These are phyloP conservation scores for Poecilus cupreus DNA, from an alignment of 2,888 invertebrate genomes.

Conservation along the genomic window DNA sequence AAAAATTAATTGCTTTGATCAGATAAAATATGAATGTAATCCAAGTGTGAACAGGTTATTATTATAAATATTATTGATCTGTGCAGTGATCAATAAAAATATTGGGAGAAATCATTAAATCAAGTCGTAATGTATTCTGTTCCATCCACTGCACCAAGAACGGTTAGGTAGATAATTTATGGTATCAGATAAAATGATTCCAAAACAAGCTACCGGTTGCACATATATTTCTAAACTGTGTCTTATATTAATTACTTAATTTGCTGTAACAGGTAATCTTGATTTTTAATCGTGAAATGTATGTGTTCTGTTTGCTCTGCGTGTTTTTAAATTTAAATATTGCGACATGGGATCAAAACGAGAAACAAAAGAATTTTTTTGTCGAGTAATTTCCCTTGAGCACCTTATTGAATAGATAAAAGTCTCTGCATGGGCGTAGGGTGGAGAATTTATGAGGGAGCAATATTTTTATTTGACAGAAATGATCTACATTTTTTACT, in stretches of 20 bases:
- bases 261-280: constrained; percentile 22
- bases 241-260: constrained; percentile 40
- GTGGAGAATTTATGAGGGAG: background rate
- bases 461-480: constrained; percentile 3
- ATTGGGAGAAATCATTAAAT: constrained; percentile 31
- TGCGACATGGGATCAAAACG: constrained; percentile 17
- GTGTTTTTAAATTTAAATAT: constrained; percentile 23
- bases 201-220: background rate
- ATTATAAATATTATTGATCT: constrained; percentile 39
- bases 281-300: constrained; percentile 2
- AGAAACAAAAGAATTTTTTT: constrained; percentile 34
- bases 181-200: constrained; percentile 42
- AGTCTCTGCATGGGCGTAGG: constrained; percentile 6
- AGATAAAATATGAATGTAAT: background rate
- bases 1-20: constrained; percentile 32
- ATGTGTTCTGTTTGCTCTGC: background rate
- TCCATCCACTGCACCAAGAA: background rate
- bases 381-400: constrained; percentile 47
- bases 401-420: constrained; percentile 45
- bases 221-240: background rate
- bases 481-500: background rate
- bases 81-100: background rate
- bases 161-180: constrained; percentile 35
- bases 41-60: constrained; percentile 30
- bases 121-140: constrained; percentile 2